Percentiles rank a stretch among this genome's conserved stretches.
Evolutionary conservation across 2,113 vertebrate species (phyloP).

Genomic region (Ardeotis arabs): DNA sequence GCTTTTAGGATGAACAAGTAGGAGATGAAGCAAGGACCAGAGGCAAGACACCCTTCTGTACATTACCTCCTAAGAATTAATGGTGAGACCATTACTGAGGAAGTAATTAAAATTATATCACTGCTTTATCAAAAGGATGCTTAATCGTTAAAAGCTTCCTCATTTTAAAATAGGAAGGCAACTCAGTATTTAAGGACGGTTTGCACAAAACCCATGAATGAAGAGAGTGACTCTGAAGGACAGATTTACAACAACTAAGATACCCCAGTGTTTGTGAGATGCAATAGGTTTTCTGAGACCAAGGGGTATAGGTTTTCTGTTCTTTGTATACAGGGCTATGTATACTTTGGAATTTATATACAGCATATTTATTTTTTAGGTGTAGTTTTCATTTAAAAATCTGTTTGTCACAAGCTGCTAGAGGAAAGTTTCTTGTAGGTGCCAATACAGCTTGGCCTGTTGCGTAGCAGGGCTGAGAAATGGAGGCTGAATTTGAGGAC

Average conservation of each 20-base stretch:
- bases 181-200: background rate
- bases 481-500: background rate
- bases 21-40: background rate
- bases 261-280: background rate
- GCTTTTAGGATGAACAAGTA: slow-evolving; percentile 9
- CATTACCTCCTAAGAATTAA: background rate
- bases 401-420: background rate
- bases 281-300: background rate
- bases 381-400: background rate
- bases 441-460: background rate
- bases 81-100: background rate
- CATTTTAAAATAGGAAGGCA: background rate
- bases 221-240: background rate
- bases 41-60: background rate
- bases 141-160: background rate
- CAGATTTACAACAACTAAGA: background rate
- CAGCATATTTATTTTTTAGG: background rate
- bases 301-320: background rate
- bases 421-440: background rate
- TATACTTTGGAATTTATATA: background rate
- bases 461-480: background rate
- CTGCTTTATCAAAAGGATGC: background rate
- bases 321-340: background rate
- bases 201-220: background rate
- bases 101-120: background rate